A percentile compares a stretch with the other conserved stretches of the same genome.
These are phyloP conservation scores for Bedellia somnulentella DNA, from an alignment of 2,888 invertebrate genomes.

Conservation along the genomic window DNA sequence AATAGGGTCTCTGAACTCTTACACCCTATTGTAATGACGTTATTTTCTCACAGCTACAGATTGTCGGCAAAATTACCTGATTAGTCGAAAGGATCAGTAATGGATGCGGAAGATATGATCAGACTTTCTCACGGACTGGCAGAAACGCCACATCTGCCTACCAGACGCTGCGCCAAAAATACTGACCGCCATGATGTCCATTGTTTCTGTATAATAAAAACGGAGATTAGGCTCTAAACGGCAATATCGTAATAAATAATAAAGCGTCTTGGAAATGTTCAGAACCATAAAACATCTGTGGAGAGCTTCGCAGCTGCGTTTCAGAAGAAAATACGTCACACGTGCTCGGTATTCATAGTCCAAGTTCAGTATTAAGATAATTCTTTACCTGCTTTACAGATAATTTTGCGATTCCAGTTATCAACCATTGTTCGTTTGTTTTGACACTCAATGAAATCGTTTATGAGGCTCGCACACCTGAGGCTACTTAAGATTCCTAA, in stretches of 20 bases:
- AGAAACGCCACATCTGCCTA: slow-evolving; percentile 32
- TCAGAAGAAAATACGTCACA: slow-evolving; percentile 51
- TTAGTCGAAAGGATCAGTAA: no score
- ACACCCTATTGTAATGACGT: no score
- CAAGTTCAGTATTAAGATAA: no score
- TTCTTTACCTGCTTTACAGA: no score
- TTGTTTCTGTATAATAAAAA: slow-evolving; percentile 55
- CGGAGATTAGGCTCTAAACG: slow-evolving; percentile 55
- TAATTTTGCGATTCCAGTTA: no score
- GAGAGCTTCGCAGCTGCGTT: slow-evolving; percentile 49
- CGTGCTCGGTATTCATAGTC: slow-evolving; percentile 42
- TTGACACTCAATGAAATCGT: no score
- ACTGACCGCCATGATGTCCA: slow-evolving; percentile 41
- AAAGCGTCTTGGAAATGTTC: slow-evolving; percentile 55
- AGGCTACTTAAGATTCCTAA: no score
- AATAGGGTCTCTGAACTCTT: no score
- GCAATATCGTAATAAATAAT: slow-evolving; percentile 57
- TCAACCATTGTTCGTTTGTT: no score
- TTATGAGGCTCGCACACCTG: no score
- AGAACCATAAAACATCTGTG: slow-evolving; percentile 56
- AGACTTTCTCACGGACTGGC: slow-evolving; percentile 35
- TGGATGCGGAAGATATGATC: background rate
- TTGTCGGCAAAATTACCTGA: no score
- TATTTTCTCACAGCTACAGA: no score
- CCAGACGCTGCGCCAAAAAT: slow-evolving; percentile 41